Evolutionary conservation across 2,888 invertebrate species (phyloP).

Genomic region (Macrophya annulata): DNA sequence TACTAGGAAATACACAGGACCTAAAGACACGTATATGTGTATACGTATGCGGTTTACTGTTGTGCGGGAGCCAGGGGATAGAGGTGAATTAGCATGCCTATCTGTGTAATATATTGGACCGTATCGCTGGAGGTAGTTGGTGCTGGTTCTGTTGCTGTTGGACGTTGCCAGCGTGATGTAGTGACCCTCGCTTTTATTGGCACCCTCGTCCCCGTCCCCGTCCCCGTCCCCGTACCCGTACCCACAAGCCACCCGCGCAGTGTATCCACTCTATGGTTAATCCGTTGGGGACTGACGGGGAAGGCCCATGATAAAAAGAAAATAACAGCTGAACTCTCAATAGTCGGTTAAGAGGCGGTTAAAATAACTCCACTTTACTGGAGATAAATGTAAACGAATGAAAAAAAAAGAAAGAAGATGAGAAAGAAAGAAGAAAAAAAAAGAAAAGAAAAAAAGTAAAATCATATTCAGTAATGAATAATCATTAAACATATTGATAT

Average conservation of each 20-base stretch:
- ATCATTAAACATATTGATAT: not conserved
- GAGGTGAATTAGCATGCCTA: slow-evolving; percentile 76
- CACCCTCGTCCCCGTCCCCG: slow-evolving; percentile 65
- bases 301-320: slow-evolving; percentile 47
- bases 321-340: slow-evolving; percentile 8
- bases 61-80: slow-evolving; percentile 62
- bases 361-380: not conserved
- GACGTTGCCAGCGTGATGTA: slow-evolving; percentile 67
- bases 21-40: not conserved
- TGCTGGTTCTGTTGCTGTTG: slow-evolving; percentile 56
- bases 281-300: slow-evolving; percentile 61
- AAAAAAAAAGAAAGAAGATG: not conserved
- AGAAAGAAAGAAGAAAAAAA: not conserved
- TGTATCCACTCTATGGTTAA: slow-evolving; percentile 73
- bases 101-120: slow-evolving; percentile 75
- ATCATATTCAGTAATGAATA: slow-evolving; percentile 16
- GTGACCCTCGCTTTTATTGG: slow-evolving; percentile 71
- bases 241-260: slow-evolving; percentile 65
- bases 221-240: slow-evolving; percentile 62
- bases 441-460: not conserved
- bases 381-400: not conserved
- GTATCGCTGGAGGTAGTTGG: slow-evolving; percentile 69
- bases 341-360: not conserved
- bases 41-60: slow-evolving; percentile 37
- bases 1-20: not conserved